Base-by-base conservation (phyloP, 2,113 vertebrate species). In the Garra rufa region DNA sequence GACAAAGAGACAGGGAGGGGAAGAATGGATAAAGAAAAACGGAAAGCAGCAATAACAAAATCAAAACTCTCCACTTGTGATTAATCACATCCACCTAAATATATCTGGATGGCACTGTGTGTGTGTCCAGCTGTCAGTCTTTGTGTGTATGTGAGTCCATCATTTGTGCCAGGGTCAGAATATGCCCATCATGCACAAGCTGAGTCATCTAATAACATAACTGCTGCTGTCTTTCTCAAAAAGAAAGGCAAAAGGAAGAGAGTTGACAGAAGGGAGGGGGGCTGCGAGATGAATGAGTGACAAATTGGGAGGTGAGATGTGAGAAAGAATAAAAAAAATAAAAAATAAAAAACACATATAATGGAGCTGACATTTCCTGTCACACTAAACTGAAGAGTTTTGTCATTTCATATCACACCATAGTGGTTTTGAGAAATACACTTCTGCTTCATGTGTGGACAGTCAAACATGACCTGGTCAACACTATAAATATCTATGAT, bases 191-290 rank as follows among this genome's bases (percentile, higher is more conserved):
- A 80, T 11, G 17, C 11, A 48, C 6, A 10, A 3, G n/a, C 59
- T 80, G 77, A 80, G 77, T 80, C 77, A 80, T 80, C 59, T 80
- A 80, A 80, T 80, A 80, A 80, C 77, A 80, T 65, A 80, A 80
- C 59, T 80, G 59, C 77, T n/a, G 57, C 77, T 80, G 57, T 67
- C 59, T 30, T 46, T 80, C 59, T 80, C 77, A 46, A 80, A 46
- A 65, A 59, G 30, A 63, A 78, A 78, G 76, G 38, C 38, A 48
- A 44, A 48, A 30, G 5, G 14, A 46, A 63, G 38, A 28, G 57
- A 63, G 13, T 6, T 43, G 57, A 75, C 73, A 63, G 55, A 44
- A 26, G 15, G 26, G 57, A 46, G 38, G 43, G 24, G 59, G 59
- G 6, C 14, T 30, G 57, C 1, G n/a, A 61, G 43, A 55, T 76